Conservation (phyloP, 2,888 invertebrate species). For the Himalopsyche tibetana region DNA sequence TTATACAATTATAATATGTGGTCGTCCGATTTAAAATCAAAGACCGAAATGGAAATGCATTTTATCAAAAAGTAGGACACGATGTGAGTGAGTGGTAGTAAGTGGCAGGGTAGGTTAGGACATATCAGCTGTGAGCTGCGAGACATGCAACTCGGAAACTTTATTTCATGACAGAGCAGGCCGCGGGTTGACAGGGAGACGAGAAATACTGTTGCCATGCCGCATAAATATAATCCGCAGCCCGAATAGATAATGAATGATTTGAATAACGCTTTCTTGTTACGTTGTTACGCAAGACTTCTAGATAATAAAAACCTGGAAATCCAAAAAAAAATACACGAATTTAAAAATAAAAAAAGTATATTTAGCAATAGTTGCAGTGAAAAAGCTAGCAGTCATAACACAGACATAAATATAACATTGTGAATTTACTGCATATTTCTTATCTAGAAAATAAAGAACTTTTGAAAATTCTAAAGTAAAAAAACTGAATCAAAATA, state of each 20-base stretch:
- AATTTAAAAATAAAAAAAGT: too few species aligned
- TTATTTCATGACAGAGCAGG: neutral
- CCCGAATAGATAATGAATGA: neutral
- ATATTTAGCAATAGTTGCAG: too few species aligned
- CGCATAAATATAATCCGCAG: neutral
- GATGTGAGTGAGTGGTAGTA: neutral
- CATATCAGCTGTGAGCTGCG: neutral
- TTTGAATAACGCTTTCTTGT: neutral
- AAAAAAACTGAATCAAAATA: too few species aligned
- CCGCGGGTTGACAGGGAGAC: neutral
- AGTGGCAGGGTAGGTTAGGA: slow-evolving; percentile 32
- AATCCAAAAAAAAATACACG: too few species aligned
- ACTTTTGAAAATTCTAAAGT: too few species aligned
- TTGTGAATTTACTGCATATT: too few species aligned
- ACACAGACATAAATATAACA: too few species aligned
- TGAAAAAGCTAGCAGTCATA: too few species aligned
- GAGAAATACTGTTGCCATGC: neutral
- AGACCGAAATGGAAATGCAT: slow-evolving; percentile 22
- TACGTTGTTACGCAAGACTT: neutral
- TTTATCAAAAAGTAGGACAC: slow-evolving; percentile 31
- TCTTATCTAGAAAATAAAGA: too few species aligned
- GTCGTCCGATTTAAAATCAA: neutral
- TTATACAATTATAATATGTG: neutral
- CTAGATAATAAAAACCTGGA: too few species aligned
- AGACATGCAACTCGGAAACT: slow-evolving; percentile 35